A percentile compares a stretch with the other conserved stretches of the same genome.
Evolutionary conservation across 2,888 invertebrate species (phyloP).

Genomic region (Auanema sp.): DNA sequence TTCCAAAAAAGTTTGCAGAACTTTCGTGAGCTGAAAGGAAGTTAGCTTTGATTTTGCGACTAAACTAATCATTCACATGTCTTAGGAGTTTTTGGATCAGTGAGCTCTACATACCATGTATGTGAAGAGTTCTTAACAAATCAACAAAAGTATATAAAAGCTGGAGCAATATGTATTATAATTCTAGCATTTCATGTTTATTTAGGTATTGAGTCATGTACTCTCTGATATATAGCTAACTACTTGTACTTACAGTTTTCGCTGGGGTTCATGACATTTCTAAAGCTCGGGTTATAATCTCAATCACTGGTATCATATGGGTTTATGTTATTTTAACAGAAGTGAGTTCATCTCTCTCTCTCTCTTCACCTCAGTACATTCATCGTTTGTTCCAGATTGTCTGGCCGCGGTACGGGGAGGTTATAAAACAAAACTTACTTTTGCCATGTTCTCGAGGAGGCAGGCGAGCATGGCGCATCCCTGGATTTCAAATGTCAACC

Average conservation of each 20-base stretch:
- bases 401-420: too few relatives aligned
- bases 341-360: conserved; percentile 2
- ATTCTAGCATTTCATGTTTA: conserved; percentile 16
- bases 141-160: too few relatives aligned
- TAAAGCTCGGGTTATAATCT: conserved; percentile 34
- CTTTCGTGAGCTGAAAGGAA: too few relatives aligned
- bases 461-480: background rate
- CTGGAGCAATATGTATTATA: background rate
- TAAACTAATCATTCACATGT: too few relatives aligned
- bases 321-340: conserved; percentile 14
- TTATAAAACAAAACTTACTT: too few relatives aligned
- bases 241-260: conserved; percentile 25
- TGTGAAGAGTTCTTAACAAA: too few relatives aligned
- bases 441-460: conserved; percentile 12
- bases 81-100: too few relatives aligned
- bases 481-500: background rate
- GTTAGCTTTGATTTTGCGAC: too few relatives aligned
- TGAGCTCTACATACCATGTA: too few relatives aligned
- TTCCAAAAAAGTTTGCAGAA: too few relatives aligned
- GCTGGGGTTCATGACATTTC: conserved; percentile 33
- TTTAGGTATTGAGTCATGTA: conserved; percentile 1
- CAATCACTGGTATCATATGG: conserved; percentile 29
- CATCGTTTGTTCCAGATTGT: too few relatives aligned
- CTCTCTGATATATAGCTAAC: background rate
- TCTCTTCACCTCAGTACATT: too few relatives aligned